These are phyloP conservation scores for Puffinus mauretanicus DNA, from an alignment of 2,113 vertebrate species.

Conservation along the genomic window DNA sequence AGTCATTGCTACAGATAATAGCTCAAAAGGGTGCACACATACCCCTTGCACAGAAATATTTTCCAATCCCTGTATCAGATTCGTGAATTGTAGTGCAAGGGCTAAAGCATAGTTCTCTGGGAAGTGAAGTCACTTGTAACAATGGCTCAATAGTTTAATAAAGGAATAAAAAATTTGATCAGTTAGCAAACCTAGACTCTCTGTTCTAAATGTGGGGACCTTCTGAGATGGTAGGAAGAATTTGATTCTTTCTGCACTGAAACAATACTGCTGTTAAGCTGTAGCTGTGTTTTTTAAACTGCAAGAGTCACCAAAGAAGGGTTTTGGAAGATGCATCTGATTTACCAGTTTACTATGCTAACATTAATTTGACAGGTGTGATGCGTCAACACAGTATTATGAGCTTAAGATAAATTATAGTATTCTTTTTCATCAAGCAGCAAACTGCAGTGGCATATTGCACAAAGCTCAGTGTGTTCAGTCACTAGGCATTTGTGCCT, in stretches of 20 bases:
- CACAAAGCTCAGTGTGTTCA: conserved; percentile 52
- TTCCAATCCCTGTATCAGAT: neutral
- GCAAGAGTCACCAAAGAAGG: neutral
- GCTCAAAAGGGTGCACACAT: neutral
- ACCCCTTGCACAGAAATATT: neutral
- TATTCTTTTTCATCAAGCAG: conserved; percentile 13
- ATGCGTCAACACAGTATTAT: neutral
- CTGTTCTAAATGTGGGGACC: neutral
- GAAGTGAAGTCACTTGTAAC: neutral
- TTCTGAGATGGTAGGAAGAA: neutral
- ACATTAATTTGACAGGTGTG: neutral
- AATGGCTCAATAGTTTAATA: neutral
- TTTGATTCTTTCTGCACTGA: neutral
- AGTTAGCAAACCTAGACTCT: neutral
- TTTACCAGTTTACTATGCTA: neutral
- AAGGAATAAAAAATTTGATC: neutral
- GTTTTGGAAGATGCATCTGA: neutral
- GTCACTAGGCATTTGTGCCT: conserved; percentile 69
- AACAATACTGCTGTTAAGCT: neutral
- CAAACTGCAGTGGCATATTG: conserved; percentile 11
- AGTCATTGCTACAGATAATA: neutral
- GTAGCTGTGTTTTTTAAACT: neutral
- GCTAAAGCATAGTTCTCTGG: neutral
- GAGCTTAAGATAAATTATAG: neutral
- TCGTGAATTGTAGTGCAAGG: neutral